phyloP scores from a whole-genome alignment of 2,797 vertebrate genomes.

The Loris lydekkerianus region DNA sequence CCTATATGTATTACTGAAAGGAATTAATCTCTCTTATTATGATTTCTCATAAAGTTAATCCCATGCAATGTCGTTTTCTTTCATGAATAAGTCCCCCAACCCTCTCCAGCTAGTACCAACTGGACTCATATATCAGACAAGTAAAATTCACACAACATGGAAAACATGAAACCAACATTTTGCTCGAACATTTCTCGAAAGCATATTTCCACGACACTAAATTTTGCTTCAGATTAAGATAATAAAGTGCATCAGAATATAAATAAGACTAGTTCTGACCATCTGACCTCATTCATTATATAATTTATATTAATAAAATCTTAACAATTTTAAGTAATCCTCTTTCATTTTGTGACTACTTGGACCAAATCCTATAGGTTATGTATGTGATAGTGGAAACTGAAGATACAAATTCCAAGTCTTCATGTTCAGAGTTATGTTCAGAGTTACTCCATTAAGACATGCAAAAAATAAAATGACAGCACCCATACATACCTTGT shows the following conservation, averaged over 20 bases:
- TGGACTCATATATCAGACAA: background rate
- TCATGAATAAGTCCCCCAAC: background rate
- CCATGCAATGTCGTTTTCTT: constrained; percentile 19
- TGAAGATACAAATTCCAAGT: constrained; percentile 46
- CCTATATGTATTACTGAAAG: background rate
- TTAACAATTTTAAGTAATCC: background rate
- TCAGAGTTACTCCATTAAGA: background rate
- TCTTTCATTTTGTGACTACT: constrained; percentile 12
- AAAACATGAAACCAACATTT: constrained; percentile 53
- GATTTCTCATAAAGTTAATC: constrained; percentile 66
- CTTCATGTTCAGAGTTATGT: background rate
- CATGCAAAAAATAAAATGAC: constrained; percentile 11
- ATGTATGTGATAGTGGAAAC: constrained; percentile 28
- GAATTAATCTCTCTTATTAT: constrained; percentile 45
- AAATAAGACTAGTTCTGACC: constrained; percentile 46
- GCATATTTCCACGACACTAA: constrained; percentile 44
- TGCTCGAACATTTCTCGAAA: constrained; percentile 23
- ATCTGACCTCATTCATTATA: background rate
- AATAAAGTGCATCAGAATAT: background rate
- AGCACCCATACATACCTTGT: background rate
- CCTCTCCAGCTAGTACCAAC: constrained; percentile 2
- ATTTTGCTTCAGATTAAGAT: background rate
- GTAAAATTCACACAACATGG: background rate
- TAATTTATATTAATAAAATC: constrained; percentile 43
- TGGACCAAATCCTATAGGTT: background rate